Evolutionary conservation across 2,888 invertebrate genomes (phyloP).

Genomic region (Limnephilus lunatus): DNA sequence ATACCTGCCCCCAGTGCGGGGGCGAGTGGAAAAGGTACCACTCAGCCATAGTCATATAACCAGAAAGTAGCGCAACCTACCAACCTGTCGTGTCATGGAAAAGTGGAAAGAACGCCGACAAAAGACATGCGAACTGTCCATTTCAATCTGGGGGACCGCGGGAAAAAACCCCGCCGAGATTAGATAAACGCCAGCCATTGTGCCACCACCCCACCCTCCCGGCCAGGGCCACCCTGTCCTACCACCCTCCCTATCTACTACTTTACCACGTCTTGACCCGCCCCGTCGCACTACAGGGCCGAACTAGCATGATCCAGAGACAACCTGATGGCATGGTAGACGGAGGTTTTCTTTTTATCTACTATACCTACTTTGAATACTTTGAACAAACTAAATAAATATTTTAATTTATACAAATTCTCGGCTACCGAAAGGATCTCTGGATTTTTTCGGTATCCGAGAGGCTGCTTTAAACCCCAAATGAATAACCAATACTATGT

Average conservation of each 20-base stretch:
- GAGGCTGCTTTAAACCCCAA: background rate
- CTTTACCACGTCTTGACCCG: background rate
- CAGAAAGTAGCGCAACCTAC: constrained; percentile 42
- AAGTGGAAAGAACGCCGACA: constrained; percentile 52
- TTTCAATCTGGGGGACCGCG: constrained; percentile 65
- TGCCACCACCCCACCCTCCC: constrained; percentile 67
- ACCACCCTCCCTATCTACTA: constrained; percentile 68
- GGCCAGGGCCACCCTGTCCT: constrained; percentile 67
- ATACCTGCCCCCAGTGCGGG: background rate
- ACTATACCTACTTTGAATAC: too few species aligned
- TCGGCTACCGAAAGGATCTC: too few species aligned
- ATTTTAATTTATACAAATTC: too few species aligned
- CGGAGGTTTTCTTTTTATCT: background rate
- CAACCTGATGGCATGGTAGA: background rate
- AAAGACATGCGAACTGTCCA: constrained; percentile 68
- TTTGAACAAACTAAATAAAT: too few species aligned
- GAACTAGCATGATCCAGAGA: background rate
- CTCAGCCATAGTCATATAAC: background rate
- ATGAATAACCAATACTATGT: too few species aligned
- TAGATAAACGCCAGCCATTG: constrained; percentile 64
- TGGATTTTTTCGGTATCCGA: too few species aligned
- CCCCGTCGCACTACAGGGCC: constrained; percentile 14
- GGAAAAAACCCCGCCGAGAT: constrained; percentile 62
- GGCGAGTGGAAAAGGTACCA: background rate
- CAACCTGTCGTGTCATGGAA: constrained; percentile 38